Evolutionary conservation across 2,888 invertebrate species (phyloP), one percentile per base, ranked within the genome.

Genomic region (Phengaris arion): DNA sequence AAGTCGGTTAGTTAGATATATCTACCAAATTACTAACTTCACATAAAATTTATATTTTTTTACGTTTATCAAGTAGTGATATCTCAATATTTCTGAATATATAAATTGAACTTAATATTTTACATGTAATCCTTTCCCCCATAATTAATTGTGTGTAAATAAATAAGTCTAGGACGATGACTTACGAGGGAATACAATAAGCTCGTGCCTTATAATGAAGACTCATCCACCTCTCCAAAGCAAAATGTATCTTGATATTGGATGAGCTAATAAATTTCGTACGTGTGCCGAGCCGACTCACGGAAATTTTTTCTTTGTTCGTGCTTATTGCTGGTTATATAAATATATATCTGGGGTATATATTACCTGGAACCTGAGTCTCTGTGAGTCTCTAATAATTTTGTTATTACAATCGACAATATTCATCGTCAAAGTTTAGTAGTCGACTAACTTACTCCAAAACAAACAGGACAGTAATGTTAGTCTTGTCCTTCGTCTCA

Each of bases 211-310:
- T 12, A 13, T 64, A 64, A 64, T 64, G 64, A 64, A 64, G 35
- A 9, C 64, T 64, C 64, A 35, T 64, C 35, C 64, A 64, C 64
- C 64, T 64, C 64, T 64, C 35, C 64, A 64, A 52, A 64, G 64
- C 35, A 88, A 87, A 88, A 87, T 89, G 88, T 90, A 89, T 90
- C 88, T 87, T 88, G 87, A 88, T 90, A 91, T 90, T 90, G 89
- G 86, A 84, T 84, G 84, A 84, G 85, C 87, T 87, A 88, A 90
- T 91, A 91, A 91, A 91, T 90, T 87, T 83, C 74, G 89, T 86
- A 91, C 91, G 91, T 92, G 91, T 92, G 91, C 85, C 83, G 80
- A 84, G 81, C 81, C 85, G 85, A 83, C 80, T 81, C 80, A 83
- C 79, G 83, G 83, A 85, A 86, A 85, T 85, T 82, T 82, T 83